These are phyloP conservation scores for Agrochola macilenta DNA, from an alignment of 2,888 invertebrate species.

Conservation along the genomic window DNA sequence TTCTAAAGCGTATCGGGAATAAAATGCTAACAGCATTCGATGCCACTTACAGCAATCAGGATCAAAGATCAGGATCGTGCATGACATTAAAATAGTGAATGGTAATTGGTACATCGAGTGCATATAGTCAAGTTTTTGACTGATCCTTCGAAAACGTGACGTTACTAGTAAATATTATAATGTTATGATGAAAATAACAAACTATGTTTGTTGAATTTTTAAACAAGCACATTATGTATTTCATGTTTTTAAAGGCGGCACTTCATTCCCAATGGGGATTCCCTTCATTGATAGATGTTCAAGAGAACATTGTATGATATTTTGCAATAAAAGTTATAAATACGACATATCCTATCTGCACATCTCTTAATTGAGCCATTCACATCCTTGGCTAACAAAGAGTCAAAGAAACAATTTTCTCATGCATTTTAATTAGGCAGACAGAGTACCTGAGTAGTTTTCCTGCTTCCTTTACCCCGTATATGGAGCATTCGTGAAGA, in stretches of 20 bases:
- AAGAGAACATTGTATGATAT: neutral
- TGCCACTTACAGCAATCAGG: constrained; percentile 2
- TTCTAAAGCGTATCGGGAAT: constrained; percentile 4
- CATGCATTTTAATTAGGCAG: constrained; percentile 45
- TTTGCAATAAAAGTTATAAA: constrained; percentile 9
- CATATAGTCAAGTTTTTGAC: constrained; percentile 4
- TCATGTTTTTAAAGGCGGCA: neutral
- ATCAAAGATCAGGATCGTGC: constrained; percentile 46
- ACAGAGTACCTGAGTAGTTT: constrained; percentile 88
- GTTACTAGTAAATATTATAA: neutral
- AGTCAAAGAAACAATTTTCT: constrained; percentile 36
- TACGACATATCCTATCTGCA: constrained; percentile 8
- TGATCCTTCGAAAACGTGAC: neutral
- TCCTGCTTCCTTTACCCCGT: constrained; percentile 92
- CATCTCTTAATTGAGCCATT: constrained; percentile 26
- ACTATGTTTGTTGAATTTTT: neutral
- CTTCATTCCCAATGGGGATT: neutral
- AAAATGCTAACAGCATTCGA: constrained; percentile 3
- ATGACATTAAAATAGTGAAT: constrained; percentile 22
- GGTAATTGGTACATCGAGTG: neutral
- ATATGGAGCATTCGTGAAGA: constrained; percentile 93
- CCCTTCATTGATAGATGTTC: neutral
- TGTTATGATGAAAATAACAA: neutral
- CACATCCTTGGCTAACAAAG: constrained; percentile 46
- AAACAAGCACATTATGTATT: neutral